phyloP scores from a whole-genome alignment of 2,888 invertebrate species.

The Bombylius discolor region DNA sequence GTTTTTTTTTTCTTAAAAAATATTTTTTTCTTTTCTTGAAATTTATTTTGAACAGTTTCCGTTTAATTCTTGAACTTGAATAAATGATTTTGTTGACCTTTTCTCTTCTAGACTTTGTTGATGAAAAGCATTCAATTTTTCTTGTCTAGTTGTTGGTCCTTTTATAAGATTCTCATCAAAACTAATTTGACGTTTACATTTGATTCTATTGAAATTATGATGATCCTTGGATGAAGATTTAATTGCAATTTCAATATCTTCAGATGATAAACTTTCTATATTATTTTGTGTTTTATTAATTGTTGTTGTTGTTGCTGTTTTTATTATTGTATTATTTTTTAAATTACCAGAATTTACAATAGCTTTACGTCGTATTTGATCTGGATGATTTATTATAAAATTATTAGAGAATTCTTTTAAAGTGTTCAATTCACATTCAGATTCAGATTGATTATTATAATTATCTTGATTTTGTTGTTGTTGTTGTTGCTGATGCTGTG shows the following conservation, averaged over 20 bases:
- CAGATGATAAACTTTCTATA: constrained; percentile 3
- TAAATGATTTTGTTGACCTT: not conserved
- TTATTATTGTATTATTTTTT: too few species aligned
- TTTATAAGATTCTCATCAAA: constrained; percentile 25
- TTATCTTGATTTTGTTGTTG: not conserved
- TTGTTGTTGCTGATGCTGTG: not conserved
- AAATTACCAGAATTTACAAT: constrained; percentile 1
- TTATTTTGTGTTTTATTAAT: not conserved
- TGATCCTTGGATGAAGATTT: not conserved
- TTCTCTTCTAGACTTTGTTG: constrained; percentile 5
- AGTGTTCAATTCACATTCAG: constrained; percentile 3
- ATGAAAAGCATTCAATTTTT: constrained; percentile 1
- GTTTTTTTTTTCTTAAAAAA: too few species aligned
- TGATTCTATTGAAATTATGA: constrained; percentile 10
- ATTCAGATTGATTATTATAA: not conserved
- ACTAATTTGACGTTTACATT: constrained; percentile 28
- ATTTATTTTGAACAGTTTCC: not conserved
- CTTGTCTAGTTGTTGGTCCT: constrained; percentile 8
- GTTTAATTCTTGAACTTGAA: not conserved
- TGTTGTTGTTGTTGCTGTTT: too few species aligned
- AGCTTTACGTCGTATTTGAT: constrained; percentile 5
- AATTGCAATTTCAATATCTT: constrained; percentile 3
- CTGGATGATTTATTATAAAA: not conserved
- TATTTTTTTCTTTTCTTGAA: too few species aligned
- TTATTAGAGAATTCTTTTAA: not conserved